Evolutionary conservation across 2,797 vertebrate genomes (phyloP).

Genomic region (Poecile montanus): DNA sequence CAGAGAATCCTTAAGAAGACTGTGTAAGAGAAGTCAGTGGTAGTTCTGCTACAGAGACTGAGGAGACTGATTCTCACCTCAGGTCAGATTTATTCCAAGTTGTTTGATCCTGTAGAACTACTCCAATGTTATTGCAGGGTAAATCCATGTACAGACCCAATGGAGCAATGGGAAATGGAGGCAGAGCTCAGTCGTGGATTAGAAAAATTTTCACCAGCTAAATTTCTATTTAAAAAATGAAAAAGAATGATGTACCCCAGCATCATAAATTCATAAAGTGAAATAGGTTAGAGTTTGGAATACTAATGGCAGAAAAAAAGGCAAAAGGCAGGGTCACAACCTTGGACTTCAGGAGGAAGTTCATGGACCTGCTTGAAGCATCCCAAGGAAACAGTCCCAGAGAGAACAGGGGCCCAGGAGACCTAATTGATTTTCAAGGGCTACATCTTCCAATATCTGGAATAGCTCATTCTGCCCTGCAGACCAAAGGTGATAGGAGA

Average conservation of each 20-base stretch:
- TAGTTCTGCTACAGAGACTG: background rate
- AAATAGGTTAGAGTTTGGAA: background rate
- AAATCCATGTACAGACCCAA: background rate
- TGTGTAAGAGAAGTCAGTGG: background rate
- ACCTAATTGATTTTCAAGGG: background rate
- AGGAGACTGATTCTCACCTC: background rate
- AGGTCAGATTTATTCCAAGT: background rate
- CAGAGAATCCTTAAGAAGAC: slow-evolving; percentile 10
- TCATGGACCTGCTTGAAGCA: background rate
- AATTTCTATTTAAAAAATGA: background rate
- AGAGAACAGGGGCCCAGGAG: background rate
- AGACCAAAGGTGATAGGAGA: background rate
- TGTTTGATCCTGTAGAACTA: background rate
- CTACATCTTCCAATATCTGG: background rate
- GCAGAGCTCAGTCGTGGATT: background rate
- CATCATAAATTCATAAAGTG: background rate
- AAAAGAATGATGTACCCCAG: background rate
- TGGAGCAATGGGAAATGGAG: background rate
- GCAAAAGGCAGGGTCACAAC: background rate
- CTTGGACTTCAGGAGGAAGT: background rate
- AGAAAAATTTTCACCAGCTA: background rate
- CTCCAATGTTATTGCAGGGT: background rate
- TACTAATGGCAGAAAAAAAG: background rate
- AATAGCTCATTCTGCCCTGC: background rate
- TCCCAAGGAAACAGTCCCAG: background rate